Evolutionary conservation across 2,113 vertebrate species (phyloP), one percentile per base, ranked within the genome.

Genomic region (Dromaius novaehollandiae): DNA sequence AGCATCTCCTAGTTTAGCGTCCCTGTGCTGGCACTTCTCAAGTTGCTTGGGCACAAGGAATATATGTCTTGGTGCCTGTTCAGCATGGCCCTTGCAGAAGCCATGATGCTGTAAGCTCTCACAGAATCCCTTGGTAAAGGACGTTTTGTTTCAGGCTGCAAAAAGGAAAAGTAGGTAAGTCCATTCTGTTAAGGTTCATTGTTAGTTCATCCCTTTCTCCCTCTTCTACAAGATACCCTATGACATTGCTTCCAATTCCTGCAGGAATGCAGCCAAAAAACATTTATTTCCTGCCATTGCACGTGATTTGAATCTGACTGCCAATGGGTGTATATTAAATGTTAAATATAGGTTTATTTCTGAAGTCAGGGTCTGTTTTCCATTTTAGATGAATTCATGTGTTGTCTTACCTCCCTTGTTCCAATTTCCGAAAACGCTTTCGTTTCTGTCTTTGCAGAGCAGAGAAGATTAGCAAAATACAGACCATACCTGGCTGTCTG

Each of bases 401-500:
- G 21, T 36, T 91, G 3, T 88, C 15, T 64, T 4, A 38, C 30
- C 36, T 82, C 24, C 22, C 11, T 40, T 88, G 42, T 94, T 80
- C 40, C 63, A n/a, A 46, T 81, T 60, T 87, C 63, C 64, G 86
- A 3, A 97, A 89, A 56, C 80, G 15, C 69, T 96, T 48, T 91
- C 22, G 34, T 96, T 97, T 96, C 64, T 96, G n/a, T 97, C 61
- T 51, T 97, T 97, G 74, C 97, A 99, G 99, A 96, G 99, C 98
- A 91, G 99, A 99, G 97, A 99, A 99, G 97, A 98, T 98, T 75
- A 99, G 99, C 97, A 99, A 99, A 98, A 98, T 99, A 84, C 99
- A 99, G 97, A 99, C 97, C 69, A 99, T 99, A 64, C 99, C 99
- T 10, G 99, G 99, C 88, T 98, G 95, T 71, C 97, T 99, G 95